Evolutionary conservation across 2,113 vertebrate species (phyloP), one percentile per base, ranked within the genome.

Genomic region (Numenius arquata): DNA sequence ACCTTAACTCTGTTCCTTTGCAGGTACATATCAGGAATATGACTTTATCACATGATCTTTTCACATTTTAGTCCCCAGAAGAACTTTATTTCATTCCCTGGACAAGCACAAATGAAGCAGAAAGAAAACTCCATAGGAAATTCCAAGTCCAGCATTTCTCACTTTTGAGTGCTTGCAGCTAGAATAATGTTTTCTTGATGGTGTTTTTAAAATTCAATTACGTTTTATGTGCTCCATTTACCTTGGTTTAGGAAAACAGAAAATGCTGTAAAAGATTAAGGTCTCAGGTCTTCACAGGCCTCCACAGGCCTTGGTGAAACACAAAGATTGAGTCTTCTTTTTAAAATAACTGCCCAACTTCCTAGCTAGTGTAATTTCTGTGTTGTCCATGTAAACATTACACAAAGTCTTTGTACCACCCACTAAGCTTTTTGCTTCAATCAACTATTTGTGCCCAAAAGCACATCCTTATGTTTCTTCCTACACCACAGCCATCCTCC

Each of bases 401-500:
- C 76, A 95, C 85, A 93, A 86, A 87, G 90, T 70, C 92, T 91
- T 95, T 93, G 83, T 94, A 81, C 80, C 86, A 92, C 94, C 88
- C 95, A 95, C 96, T 85, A 79, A 75, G 77, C 36, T 52, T 74
- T 79, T 87, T 47, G 58, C 62, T 92, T 96, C 89, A 89, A 85
- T 85, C 84, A 81, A 62, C 62, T 85, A 47, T 70, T 92, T 97
- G 92, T 95, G 80, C 95, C 74, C 77, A 85, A 91, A 94, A 95
- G 77, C 87, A 95, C 70, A 96, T 93, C 90, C 83, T 89, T 59
- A 85, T 80, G 66, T 80, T 90, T 91, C 92, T 89, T 92, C 92
- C 93, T 72, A 95, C 89, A 82, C 79, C 47, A 58, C 41, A 63
- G 63, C 56, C 84, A 80, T 53, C 76, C 91, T 96, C 96, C 96